Conservation (phyloP, 2,888 invertebrate genomes). For the Tiliacea citrago region DNA sequence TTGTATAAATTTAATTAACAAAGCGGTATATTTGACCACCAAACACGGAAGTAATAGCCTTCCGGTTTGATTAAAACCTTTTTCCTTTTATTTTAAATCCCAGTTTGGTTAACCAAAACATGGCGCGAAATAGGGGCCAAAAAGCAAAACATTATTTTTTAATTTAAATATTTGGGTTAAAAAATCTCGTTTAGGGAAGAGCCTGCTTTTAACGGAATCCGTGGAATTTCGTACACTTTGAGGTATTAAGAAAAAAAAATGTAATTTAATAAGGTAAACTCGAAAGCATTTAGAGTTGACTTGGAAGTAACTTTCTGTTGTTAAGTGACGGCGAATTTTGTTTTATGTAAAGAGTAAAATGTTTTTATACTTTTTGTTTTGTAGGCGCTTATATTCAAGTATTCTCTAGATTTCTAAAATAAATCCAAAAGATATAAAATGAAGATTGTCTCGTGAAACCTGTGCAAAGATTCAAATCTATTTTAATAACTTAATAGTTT, state of each 20-base stretch:
- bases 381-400: background rate
- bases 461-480: background rate
- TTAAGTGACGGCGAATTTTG: constrained; percentile 17
- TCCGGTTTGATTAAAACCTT: constrained; percentile 30
- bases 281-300: constrained; percentile 39
- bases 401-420: background rate
- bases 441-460: background rate
- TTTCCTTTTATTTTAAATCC: constrained; percentile 31
- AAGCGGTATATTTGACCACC: constrained; percentile 17
- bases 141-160: constrained; percentile 32
- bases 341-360: constrained; percentile 10
- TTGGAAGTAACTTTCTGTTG: constrained; percentile 33
- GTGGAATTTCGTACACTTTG: constrained; percentile 47
- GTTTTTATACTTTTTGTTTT: constrained; percentile 11
- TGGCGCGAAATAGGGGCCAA: constrained; percentile 23
- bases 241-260: constrained; percentile 53
- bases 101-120: constrained; percentile 32
- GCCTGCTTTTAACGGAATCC: constrained; percentile 49
- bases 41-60: constrained; percentile 26
- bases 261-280: constrained; percentile 53
- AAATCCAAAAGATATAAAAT: background rate
- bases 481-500: background rate
- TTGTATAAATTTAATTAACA: constrained; percentile 10
- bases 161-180: constrained; percentile 57
- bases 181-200: constrained; percentile 45